phyloP scores from a whole-genome alignment of 2,113 vertebrate species.

The Maccullochella peelii region DNA sequence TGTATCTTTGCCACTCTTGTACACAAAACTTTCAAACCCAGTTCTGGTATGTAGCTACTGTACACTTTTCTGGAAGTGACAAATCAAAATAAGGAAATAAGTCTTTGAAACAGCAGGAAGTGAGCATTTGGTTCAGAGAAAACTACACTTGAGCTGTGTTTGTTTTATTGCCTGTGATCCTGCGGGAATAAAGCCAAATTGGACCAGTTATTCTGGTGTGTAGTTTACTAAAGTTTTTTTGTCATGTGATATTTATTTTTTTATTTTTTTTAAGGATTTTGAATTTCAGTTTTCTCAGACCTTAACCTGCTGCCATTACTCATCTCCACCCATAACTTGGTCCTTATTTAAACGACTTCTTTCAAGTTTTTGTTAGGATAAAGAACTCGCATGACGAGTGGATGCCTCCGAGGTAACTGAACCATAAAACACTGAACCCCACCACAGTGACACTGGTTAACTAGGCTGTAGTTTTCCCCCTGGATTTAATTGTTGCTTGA shows the following conservation, averaged over 20 bases:
- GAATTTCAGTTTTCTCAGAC: background rate
- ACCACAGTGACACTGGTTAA: background rate
- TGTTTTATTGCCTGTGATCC: conserved; percentile 20
- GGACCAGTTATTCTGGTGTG: background rate
- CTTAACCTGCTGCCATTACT: background rate
- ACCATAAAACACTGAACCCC: conserved; percentile 11
- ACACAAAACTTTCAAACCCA: background rate
- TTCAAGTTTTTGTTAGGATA: background rate
- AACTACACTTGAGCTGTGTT: background rate
- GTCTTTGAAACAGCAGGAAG: conserved; percentile 16
- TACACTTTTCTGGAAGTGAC: conserved; percentile 9
- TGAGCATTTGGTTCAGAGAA: conserved; percentile 4
- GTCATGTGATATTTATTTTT: background rate
- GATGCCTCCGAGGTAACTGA: background rate
- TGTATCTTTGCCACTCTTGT: background rate
- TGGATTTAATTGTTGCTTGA: conserved; percentile 38
- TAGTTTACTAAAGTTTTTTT: background rate
- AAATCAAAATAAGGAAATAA: conserved; percentile 38
- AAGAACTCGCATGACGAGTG: conserved; percentile 3
- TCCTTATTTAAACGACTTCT: conserved; percentile 10
- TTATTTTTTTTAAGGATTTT: background rate
- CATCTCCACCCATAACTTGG: background rate
- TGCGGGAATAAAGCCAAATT: background rate
- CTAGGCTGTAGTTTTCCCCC: background rate
- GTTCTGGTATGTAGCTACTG: background rate